Evolutionary conservation across 2,113 vertebrate genomes (phyloP), one percentile per base, ranked within the genome.

Genomic region (Brachyhypopomus occidentalis): DNA sequence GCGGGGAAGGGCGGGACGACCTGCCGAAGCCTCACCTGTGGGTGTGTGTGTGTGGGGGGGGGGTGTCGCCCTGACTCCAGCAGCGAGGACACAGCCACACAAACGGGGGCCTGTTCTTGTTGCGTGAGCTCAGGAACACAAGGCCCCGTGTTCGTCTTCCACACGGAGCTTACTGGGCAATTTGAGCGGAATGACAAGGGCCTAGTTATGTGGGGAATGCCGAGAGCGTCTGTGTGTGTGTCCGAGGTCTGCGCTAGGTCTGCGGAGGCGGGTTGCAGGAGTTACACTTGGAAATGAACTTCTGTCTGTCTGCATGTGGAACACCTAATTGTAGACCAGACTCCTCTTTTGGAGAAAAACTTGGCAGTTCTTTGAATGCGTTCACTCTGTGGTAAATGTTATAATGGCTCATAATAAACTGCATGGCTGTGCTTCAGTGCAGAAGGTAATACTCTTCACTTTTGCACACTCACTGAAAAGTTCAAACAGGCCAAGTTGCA

Each of bases 131-230:
- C 85, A 88, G 81, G 82, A 27, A 83, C 81, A 64, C 80, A 71
- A 83, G 82, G 86, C 84, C 87, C 88, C 90, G 85, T 92, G 72
- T 85, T 83, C 82, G 85, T 87, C 85, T 89, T 84, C 79, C 80
- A 86, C 84, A 71, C 30, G 77, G 41, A 64, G 86, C 86, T 88
- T 89, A 88, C 81, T 75, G 79, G 87, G 88, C 88, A 84, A 87
- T 91, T 91, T 92, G 75, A 89, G 88, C 88, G 90, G 90, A 93
- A 91, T 92, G 92, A 91, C 86, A 81, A 83, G 52, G 83, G 87
- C 81, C 4, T 66, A 91, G 90, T 89, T 88, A 93, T 92, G 84
- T 79, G 19, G 90, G 88, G 92, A 93, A 93, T 93, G 91, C 89
- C 83, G 88, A 84, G 86, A 87, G 88, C 75, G 85, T 84, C 79